Evolutionary conservation across 2,797 vertebrate genomes (phyloP), one percentile per base, ranked within the genome.

Genomic region (Podarcis siculus): DNA sequence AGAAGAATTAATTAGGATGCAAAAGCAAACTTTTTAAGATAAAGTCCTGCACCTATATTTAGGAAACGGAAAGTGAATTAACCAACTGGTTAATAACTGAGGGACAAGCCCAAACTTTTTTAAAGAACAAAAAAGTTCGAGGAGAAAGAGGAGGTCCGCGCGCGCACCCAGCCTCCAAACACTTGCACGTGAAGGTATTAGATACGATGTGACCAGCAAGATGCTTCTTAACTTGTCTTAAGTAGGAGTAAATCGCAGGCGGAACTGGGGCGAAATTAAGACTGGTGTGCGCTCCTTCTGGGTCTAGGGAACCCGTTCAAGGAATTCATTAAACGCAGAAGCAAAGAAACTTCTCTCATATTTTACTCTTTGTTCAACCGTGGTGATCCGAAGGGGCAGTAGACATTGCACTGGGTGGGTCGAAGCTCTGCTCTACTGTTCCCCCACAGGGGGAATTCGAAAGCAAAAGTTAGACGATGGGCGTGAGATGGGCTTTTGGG

Each of bases 401-500:
- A 71, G 87, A 92, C 72, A 69, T 25, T 32, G 84, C 88, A 75
- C 58, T 91, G 30, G 72, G 86, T 39, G 73, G 9, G 45, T 58
- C 45, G 78, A 83, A 89, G 90, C 93, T 92, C 71, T 49, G 32
- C 10, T 23, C 30, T 30, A 45, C 3, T 2, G 12, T 10, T 75
- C 83, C 93, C 2, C 75, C 77, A 66, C 86, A 73, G 78, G 1
- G 79, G 6, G 85, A 86, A 32, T 35, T 90, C 92, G 89, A 82
- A 90, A 93, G 86, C 89, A 79, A 83, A 82, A 82, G 69, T 87
- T 79, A 85, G 83, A 75, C 83, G 27, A 73, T n/a, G 91, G 69
- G 42, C 39, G 61, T 87, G 83, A 35, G 92, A 82, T 85, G 35
- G 67, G 90, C 8, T 12, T 32, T 91, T 93, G 88, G 89, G 66